Percentiles rank a stretch among this genome's conserved stretches.
Evolutionary conservation across 2,888 invertebrate species (phyloP).

Genomic region (Tetragonisca angustula): DNA sequence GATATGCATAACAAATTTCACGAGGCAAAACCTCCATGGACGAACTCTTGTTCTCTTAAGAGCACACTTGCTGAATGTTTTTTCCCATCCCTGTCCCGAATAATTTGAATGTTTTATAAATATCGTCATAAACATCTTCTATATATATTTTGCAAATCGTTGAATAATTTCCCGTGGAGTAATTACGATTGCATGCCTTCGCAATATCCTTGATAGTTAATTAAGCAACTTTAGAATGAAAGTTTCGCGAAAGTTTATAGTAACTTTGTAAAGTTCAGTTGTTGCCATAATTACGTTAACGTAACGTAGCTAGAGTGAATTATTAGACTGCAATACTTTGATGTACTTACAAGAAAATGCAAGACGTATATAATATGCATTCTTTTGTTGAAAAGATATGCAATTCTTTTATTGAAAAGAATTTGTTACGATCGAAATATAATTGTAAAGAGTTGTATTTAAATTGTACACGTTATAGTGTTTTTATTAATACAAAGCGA

Average conservation of each 20-base stretch:
- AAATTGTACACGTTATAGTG: too few species aligned
- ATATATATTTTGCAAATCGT: not conserved
- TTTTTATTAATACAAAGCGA: too few species aligned
- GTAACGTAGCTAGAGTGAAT: not conserved
- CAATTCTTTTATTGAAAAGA: too few species aligned
- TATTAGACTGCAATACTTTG: too few species aligned
- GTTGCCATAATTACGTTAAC: not conserved
- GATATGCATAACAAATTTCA: constrained; percentile 9
- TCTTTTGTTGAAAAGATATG: too few species aligned
- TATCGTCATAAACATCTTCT: not conserved
- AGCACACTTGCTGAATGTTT: not conserved
- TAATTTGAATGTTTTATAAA: not conserved
- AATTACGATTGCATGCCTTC: not conserved
- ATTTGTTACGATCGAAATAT: too few species aligned
- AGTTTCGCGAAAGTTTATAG: not conserved
- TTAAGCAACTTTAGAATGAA: not conserved
- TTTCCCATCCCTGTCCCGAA: not conserved
- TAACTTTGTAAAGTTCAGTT: not conserved
- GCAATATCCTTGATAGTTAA: not conserved
- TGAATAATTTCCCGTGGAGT: not conserved
- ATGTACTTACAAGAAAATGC: too few species aligned
- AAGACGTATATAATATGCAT: too few species aligned
- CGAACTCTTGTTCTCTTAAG: not conserved
- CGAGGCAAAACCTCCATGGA: not conserved
- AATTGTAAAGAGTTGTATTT: too few species aligned